Conservation (phyloP, 2,113 vertebrate genomes). For the Butastur rufipennis region DNA sequence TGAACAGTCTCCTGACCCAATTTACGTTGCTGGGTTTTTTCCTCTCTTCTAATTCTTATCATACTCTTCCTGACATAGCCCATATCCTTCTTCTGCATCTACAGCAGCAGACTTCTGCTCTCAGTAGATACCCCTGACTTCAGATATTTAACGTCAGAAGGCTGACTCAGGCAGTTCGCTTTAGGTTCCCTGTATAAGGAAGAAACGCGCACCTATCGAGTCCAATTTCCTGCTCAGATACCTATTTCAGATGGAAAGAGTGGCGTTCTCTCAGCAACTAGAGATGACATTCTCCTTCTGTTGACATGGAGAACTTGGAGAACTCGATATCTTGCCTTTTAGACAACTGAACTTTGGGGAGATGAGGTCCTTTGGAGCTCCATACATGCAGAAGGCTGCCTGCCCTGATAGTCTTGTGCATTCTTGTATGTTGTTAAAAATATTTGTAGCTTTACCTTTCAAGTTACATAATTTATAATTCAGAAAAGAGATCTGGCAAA, state of each 20-base stretch:
- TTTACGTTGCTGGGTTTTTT: background rate
- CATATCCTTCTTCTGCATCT: background rate
- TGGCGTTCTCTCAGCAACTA: background rate
- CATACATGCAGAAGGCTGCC: background rate
- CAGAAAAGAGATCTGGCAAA: background rate
- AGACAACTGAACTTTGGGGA: background rate
- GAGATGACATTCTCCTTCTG: background rate
- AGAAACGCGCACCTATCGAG: accelerated
- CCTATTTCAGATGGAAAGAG: background rate
- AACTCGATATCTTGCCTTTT: background rate
- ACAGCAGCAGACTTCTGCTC: constrained; percentile 15
- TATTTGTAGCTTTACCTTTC: background rate
- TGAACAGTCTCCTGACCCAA: constrained; percentile 1
- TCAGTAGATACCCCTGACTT: background rate
- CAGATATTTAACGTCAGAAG: background rate
- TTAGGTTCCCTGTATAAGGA: background rate
- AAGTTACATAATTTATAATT: background rate
- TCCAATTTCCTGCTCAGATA: background rate
- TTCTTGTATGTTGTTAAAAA: background rate
- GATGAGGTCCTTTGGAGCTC: background rate
- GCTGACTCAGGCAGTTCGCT: background rate
- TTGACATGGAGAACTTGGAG: background rate
- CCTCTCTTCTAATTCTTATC: constrained; percentile 6
- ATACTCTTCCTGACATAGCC: background rate
- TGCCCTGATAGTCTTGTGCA: background rate